Base-by-base conservation (phyloP, 1,140 invertebrate genomes). In the Popillia japonica region DNA sequence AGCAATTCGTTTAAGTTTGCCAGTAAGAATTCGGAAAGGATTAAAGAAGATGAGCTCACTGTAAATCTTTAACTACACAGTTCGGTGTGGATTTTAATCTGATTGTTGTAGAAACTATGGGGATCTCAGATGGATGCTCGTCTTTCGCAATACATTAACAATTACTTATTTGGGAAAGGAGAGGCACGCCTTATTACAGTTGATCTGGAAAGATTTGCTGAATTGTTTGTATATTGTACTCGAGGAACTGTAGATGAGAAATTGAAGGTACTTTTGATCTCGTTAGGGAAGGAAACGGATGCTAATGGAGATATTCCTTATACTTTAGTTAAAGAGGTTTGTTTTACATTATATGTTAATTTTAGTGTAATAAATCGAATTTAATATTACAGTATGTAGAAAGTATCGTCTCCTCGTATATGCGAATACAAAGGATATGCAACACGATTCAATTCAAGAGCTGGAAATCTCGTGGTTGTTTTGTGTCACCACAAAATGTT, bases 11-110 rank as follows among this genome's bases (percentile, higher is more conserved):
- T 91, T 86, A 84, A 88, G 44, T 86, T 89, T 3, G 90, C 88
- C 48, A 90, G 90, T 82, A 89, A 89, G 83, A 91, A 90, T 86
- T 91, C 90, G 0, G 90, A 90, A 64, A 88, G 86, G 81, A 90
- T 91, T 64, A 86, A 89, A 59, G 90, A 91, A 86, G 90, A 91
- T 79, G 90, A 91, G 83, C 87, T 91, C 81, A 90, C 89, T 82
- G 90, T 91, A 87, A 90, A n/a, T 55, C n/a, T n/a, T 14, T 0
- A 80, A 4, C 78, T 82, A 79, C 34, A n/a, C n/a, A n/a, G n/a
- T n/a, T n/a, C n/a, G n/a, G n/a, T n/a, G n/a, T n/a, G n/a, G 23
- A 11, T 76, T 48, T 77, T 76, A 61, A 77, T 79, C 23, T 14
- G 14, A 76, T 83, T 77, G 76, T 88, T 88, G 64, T 87, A 91